Evolutionary conservation across 1,140 invertebrate species (phyloP).

Genomic region (Scylla paramamosain): DNA sequence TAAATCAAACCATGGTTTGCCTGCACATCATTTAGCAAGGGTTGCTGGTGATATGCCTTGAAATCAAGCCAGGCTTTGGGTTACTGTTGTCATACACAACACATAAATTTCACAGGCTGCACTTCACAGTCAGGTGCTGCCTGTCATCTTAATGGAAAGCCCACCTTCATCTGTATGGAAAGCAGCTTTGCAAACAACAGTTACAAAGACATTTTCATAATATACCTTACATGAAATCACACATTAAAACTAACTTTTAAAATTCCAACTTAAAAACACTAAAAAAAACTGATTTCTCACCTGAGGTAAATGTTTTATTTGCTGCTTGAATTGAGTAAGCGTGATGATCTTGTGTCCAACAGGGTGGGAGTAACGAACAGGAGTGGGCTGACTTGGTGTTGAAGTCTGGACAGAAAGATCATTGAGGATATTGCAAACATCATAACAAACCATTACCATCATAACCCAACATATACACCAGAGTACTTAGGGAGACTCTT

Average conservation of each 20-base stretch:
- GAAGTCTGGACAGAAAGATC: slow-evolving; percentile 28
- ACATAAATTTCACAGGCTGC: no score
- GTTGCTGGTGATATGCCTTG: no score
- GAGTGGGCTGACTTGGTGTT: slow-evolving; percentile 66
- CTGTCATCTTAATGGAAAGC: no score
- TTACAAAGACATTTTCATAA: no score
- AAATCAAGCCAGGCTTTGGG: no score
- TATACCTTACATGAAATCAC: neutral
- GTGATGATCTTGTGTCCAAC: slow-evolving; percentile 74
- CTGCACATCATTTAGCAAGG: no score
- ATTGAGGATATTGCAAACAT: neutral
- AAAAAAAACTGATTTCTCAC: slow-evolving; percentile 34
- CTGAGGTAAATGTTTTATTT: slow-evolving; percentile 70
- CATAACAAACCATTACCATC: neutral
- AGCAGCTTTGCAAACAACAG: no score
- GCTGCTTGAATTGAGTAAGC: slow-evolving; percentile 68
- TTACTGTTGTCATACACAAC: no score
- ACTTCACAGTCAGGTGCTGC: no score
- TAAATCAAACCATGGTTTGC: no score
- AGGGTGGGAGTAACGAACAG: slow-evolving; percentile 69
- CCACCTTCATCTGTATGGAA: no score
- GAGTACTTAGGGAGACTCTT: neutral
- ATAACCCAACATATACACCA: neutral
- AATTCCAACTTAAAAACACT: neutral
- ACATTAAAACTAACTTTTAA: no score